Conservation (phyloP, 2,888 invertebrate species). For the Pollenia amentaria region DNA sequence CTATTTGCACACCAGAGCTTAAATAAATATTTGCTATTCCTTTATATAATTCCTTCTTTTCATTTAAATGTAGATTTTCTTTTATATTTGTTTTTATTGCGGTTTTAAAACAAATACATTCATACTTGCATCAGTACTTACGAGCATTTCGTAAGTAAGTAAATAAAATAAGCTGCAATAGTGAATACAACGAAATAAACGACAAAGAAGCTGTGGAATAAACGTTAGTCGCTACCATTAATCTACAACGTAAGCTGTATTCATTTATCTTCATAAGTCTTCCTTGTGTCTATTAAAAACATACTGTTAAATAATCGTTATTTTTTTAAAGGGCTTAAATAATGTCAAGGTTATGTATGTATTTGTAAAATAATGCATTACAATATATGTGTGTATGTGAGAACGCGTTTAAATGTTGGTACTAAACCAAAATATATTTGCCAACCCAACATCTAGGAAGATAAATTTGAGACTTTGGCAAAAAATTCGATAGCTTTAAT, state of each 20-base stretch:
- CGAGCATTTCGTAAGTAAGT: not conserved
- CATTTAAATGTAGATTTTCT: constrained; percentile 49
- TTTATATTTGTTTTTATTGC: constrained; percentile 43
- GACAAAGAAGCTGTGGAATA: constrained; percentile 27
- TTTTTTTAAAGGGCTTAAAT: constrained; percentile 61
- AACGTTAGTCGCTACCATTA: constrained; percentile 71
- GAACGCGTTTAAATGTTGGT: not conserved
- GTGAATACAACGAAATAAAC: constrained; percentile 14
- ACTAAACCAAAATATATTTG: constrained; percentile 1
- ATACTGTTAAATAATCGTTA: constrained; percentile 64
- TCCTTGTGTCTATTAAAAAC: constrained; percentile 67
- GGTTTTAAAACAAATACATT: constrained; percentile 28
- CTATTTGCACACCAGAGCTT: constrained; percentile 41
- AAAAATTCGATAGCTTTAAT: not conserved
- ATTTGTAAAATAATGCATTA: constrained; percentile 28
- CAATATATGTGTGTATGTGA: not conserved
- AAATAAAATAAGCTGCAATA: constrained; percentile 45
- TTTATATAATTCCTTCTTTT: not conserved
- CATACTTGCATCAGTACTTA: not conserved
- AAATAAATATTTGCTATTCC: constrained; percentile 17
- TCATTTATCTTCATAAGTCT: constrained; percentile 73
- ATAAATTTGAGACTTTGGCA: not conserved
- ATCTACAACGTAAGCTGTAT: constrained; percentile 68
- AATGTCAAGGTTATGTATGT: constrained; percentile 65
- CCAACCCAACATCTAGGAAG: not conserved